Evolutionary conservation across 1,140 invertebrate genomes (phyloP).

Genomic region (Bombus ignitus): DNA sequence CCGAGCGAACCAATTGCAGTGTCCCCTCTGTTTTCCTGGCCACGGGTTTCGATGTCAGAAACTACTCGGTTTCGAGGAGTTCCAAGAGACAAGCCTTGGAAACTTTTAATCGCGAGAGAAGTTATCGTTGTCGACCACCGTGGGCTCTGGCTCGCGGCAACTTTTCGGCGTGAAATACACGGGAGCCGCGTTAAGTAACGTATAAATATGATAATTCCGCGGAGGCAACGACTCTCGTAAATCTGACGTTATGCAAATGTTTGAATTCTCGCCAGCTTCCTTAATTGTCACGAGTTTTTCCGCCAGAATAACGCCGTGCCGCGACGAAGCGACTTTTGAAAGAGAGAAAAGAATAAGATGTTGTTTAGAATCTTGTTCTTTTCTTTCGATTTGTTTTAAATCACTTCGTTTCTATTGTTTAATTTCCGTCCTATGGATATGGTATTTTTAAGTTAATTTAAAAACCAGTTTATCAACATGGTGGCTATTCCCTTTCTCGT

Average conservation of each 20-base stretch:
- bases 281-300: constrained; percentile 38
- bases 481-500: too few relatives aligned
- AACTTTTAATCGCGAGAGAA: constrained; percentile 24
- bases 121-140: constrained; percentile 8
- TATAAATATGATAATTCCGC: constrained; percentile 45
- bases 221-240: constrained; percentile 36
- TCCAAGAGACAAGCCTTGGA: background rate
- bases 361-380: background rate
- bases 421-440: too few relatives aligned
- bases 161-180: constrained; percentile 30
- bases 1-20: background rate
- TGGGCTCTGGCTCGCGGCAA: background rate
- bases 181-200: constrained; percentile 21
- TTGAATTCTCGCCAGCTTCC: constrained; percentile 10
- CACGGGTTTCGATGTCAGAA: background rate
- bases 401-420: background rate
- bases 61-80: background rate
- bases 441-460: too few relatives aligned
- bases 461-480: too few relatives aligned
- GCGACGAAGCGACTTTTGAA: background rate
- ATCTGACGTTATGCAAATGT: constrained; percentile 45
- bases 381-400: background rate
- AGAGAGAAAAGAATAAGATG: background rate
- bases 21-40: background rate
- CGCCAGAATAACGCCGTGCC: background rate